Conservation (phyloP, 2,888 invertebrate genomes). For the Lagria hirta region DNA sequence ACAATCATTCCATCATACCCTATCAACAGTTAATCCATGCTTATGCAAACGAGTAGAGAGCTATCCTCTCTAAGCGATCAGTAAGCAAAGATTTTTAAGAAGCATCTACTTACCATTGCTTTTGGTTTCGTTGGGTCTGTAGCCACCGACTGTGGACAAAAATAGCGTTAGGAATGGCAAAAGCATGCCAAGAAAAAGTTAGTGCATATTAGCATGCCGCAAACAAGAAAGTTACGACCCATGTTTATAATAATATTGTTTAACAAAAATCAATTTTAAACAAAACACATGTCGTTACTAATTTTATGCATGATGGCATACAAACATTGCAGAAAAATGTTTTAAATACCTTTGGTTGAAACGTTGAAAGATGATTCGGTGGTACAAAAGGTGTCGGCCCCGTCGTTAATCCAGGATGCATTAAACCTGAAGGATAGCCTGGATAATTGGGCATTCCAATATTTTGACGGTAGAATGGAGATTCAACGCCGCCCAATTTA, state of each 20-base stretch:
- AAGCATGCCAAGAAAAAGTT: slow-evolving; percentile 25
- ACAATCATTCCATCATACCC: no score
- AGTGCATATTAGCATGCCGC: slow-evolving; percentile 28
- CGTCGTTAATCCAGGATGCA: slow-evolving; percentile 72
- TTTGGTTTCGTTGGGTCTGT: slow-evolving; percentile 52
- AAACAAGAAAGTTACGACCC: slow-evolving; percentile 19
- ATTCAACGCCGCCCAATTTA: slow-evolving; percentile 78
- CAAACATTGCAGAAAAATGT: slow-evolving; percentile 2
- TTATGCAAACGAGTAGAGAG: no score
- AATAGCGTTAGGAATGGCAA: slow-evolving; percentile 31
- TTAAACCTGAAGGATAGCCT: slow-evolving; percentile 72
- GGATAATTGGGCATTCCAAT: slow-evolving; percentile 78
- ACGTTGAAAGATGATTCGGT: slow-evolving; percentile 81
- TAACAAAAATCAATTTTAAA: slow-evolving; percentile 7
- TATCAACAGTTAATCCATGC: no score
- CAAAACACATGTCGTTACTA: not conserved
- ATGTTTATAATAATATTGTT: not conserved
- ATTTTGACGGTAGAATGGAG: slow-evolving; percentile 76
- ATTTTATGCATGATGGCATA: slow-evolving; percentile 18
- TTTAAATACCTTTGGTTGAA: slow-evolving; percentile 78
- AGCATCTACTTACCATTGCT: slow-evolving; percentile 32
- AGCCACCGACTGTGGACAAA: slow-evolving; percentile 54
- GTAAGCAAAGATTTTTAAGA: no score
- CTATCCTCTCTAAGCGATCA: no score
- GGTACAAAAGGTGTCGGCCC: slow-evolving; percentile 85